These are phyloP conservation scores for Sciaenops ocellatus DNA, from an alignment of 2,797 vertebrate species.

Conservation along the genomic window DNA sequence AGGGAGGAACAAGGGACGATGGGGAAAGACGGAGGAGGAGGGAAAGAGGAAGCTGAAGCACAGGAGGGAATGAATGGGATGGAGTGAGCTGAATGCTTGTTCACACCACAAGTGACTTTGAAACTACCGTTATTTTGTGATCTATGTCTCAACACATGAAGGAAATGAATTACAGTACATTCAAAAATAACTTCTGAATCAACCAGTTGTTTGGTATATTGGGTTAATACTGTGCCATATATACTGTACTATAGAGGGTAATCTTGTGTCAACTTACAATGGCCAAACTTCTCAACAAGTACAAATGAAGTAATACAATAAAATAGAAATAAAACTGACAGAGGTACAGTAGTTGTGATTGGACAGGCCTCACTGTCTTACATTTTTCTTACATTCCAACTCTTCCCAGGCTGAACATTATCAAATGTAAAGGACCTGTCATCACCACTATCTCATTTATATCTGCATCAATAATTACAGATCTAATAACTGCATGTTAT, in stretches of 20 bases:
- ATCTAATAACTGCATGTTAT: not conserved
- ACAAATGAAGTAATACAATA: not conserved
- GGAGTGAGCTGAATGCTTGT: not conserved
- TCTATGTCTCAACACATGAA: not conserved
- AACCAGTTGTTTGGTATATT: not conserved
- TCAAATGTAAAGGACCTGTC: not conserved
- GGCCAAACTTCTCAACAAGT: not conserved
- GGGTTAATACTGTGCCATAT: not conserved
- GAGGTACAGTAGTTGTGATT: not conserved
- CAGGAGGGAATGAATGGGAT: not conserved
- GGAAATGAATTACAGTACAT: not conserved
- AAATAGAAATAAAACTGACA: not conserved
- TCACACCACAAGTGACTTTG: not conserved
- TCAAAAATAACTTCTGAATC: not conserved
- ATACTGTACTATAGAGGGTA: not conserved
- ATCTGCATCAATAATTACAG: not conserved
- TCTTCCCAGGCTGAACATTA: not conserved
- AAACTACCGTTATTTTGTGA: not conserved
- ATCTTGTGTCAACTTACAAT: not conserved
- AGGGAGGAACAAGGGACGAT: not conserved
- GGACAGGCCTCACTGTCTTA: not conserved
- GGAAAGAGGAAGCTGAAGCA: slow-evolving; percentile 1
- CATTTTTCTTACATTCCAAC: not conserved
- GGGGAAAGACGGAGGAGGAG: not conserved
- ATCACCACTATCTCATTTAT: not conserved